These are phyloP conservation scores for Neoseiulus cucumeris DNA, from an alignment of 1,140 invertebrate genomes.

Conservation along the genomic window DNA sequence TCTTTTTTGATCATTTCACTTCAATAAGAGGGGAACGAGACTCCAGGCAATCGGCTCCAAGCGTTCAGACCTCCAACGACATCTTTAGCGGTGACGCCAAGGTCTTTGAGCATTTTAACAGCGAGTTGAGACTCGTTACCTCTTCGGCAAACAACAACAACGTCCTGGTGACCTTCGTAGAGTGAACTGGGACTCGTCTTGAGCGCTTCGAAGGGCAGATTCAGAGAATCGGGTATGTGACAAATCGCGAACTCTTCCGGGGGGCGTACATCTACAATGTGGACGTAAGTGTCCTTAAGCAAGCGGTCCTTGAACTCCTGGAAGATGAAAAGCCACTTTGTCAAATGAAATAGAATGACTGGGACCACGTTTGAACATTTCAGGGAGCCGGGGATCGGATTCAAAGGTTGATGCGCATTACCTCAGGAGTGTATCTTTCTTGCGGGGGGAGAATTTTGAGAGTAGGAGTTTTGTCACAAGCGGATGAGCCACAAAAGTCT, in stretches of 20 bases:
- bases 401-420: too few relatives aligned
- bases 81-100: neutral
- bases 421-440: slow-evolving; percentile 11
- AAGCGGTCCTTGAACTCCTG: slow-evolving; percentile 35
- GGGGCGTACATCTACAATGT: slow-evolving; percentile 56
- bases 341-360: too few relatives aligned
- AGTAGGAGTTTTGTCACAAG: slow-evolving; percentile 45
- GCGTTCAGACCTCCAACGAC: neutral
- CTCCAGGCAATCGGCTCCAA: neutral
- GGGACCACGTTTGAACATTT: too few relatives aligned
- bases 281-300: slow-evolving; percentile 26
- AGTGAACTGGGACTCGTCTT: slow-evolving; percentile 17
- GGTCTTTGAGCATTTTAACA: slow-evolving; percentile 41
- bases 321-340: too few relatives aligned
- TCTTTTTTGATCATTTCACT: too few relatives aligned
- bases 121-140: slow-evolving; percentile 89
- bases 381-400: too few relatives aligned
- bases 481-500: slow-evolving; percentile 55
- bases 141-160: slow-evolving; percentile 54
- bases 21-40: neutral
- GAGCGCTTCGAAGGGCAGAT: slow-evolving; percentile 36
- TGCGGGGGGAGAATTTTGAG: neutral
- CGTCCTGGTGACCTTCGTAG: slow-evolving; percentile 16
- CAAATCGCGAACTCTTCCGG: slow-evolving; percentile 52
- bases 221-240: slow-evolving; percentile 38